A percentile compares a stretch with the other conserved stretches of the same genome.
phyloP scores from a whole-genome alignment of 2,888 invertebrate genomes.

The Gonocerus acuteangulatus region DNA sequence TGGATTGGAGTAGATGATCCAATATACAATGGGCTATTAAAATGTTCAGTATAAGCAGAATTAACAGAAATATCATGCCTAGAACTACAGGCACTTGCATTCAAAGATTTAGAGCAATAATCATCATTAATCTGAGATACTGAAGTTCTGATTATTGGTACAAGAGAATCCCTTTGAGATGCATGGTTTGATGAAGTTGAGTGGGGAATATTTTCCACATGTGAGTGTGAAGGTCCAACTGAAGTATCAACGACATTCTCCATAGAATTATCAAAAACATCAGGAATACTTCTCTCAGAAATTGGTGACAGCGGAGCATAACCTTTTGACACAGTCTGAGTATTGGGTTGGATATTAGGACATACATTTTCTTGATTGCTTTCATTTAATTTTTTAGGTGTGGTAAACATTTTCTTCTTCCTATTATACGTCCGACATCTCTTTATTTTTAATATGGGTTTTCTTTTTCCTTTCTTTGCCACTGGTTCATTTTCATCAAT shows the following conservation, averaged over 20 bases:
- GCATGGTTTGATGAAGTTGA: slow-evolving; percentile 2
- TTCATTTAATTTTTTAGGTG: neutral
- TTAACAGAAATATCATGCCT: neutral
- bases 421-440: slow-evolving; percentile 21
- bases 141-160: slow-evolving; percentile 9
- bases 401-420: slow-evolving; percentile 8
- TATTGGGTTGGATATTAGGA: neutral
- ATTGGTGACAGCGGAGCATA: neutral
- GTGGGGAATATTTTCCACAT: neutral
- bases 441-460: slow-evolving; percentile 28
- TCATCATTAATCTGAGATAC: neutral
- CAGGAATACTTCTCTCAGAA: neutral
- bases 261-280: neutral
- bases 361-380: slow-evolving; percentile 7
- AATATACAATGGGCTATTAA: slow-evolving; percentile 11
- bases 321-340: neutral
- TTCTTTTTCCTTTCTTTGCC: slow-evolving; percentile 30
- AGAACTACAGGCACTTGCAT: neutral
- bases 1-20: slow-evolving; percentile 30
- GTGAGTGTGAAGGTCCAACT: neutral
- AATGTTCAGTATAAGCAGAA: slow-evolving; percentile 4
- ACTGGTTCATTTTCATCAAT: slow-evolving; percentile 34
- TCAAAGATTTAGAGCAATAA: neutral
- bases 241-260: slow-evolving; percentile 1
- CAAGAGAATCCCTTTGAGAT: slow-evolving; percentile 1